phyloP scores from a whole-genome alignment of 1,140 invertebrate genomes.

The Caenorhabditis elegans region WBcel235 BX284602.5:7731501-7732000 shows the following conservation, averaged over 20 bases:
- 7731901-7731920: constrained; percentile 14
- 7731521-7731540: background rate
- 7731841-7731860: background rate
- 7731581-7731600: constrained; percentile 13
- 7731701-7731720: constrained; percentile 14
- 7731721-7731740: background rate
- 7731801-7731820: constrained; percentile 23
- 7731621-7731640: background rate
- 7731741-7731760: background rate
- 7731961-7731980: background rate
- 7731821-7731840: constrained; percentile 3
- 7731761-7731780: background rate
- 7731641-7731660: background rate
- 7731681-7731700: background rate
- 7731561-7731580: constrained; percentile 8
- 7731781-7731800: constrained; percentile 25
- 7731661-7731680: constrained; percentile 15
- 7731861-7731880: background rate
- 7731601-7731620: background rate
- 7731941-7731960: background rate
- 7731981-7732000: background rate
- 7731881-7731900: constrained; percentile 15
- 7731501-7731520: constrained; percentile 20
- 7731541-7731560: constrained; percentile 15
- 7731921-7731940: constrained; percentile 14